These are phyloP conservation scores for Meles meles DNA, from an alignment of 2,113 vertebrate species.

Conservation along the genomic window DNA sequence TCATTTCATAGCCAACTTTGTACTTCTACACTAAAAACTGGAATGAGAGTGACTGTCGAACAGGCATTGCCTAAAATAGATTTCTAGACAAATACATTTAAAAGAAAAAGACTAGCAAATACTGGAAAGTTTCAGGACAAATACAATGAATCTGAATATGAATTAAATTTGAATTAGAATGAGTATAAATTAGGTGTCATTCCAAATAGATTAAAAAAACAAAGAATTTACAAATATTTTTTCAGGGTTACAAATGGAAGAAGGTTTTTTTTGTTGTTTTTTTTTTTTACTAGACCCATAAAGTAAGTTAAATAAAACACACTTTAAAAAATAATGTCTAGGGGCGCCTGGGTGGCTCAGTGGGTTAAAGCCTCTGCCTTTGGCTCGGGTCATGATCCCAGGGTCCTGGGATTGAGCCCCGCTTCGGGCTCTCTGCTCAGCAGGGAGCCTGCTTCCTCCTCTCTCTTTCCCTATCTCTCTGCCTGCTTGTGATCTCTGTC, in stretches of 20 bases:
- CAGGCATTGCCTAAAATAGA: not conserved
- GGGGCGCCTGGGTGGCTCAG: too few species aligned
- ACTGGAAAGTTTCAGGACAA: not conserved
- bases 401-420: too few species aligned
- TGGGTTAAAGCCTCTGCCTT: too few species aligned
- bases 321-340: not conserved
- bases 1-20: not conserved
- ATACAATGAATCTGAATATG: not conserved
- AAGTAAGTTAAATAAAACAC: conserved; percentile 1
- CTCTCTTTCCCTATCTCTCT: too few species aligned
- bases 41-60: not conserved
- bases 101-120: not conserved
- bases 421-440: too few species aligned
- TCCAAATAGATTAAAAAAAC: not conserved
- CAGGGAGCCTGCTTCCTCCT: too few species aligned
- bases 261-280: not conserved
- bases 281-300: not conserved
- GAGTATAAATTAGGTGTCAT: not conserved
- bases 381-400: too few species aligned
- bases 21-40: not conserved
- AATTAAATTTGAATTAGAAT: not conserved
- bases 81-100: not conserved
- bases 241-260: not conserved
- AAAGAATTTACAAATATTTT: not conserved
- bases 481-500: too few species aligned